Percentiles rank a stretch among this genome's conserved stretches.
phyloP scores from a whole-genome alignment of 2,888 invertebrate species.

The Melipona bicolor region DNA sequence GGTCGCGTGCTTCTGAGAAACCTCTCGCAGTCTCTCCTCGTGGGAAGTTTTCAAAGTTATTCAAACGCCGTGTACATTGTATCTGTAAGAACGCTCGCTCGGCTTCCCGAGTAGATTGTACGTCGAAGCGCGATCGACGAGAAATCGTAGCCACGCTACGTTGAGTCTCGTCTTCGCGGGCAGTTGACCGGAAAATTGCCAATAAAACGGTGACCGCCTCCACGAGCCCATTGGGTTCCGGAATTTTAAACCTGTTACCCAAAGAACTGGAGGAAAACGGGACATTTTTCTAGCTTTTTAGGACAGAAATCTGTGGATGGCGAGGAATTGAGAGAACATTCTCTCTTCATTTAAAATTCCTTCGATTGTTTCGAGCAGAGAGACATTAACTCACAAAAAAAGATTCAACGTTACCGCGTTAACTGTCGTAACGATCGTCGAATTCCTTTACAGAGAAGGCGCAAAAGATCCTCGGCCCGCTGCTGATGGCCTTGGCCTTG shows the following conservation, averaged over 20 bases:
- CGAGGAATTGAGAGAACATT: neutral
- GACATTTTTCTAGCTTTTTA: neutral
- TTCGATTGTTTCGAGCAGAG: neutral
- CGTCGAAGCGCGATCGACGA: conserved; percentile 23
- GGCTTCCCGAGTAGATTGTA: neutral
- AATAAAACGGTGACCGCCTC: conserved; percentile 2
- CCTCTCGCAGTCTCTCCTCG: neutral
- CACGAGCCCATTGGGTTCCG: too few species aligned
- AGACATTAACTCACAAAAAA: neutral
- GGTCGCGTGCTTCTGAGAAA: neutral
- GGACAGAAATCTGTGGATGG: neutral
- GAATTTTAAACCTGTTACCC: neutral
- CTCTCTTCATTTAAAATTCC: neutral
- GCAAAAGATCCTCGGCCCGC: conserved; percentile 90
- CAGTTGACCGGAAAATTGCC: conserved; percentile 38
- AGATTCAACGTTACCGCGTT: neutral
- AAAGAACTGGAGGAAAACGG: too few species aligned
- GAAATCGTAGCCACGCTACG: conserved; percentile 38
- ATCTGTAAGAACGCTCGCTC: neutral
- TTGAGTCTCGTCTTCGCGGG: neutral
- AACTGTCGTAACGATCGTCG: neutral
- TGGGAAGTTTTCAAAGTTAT: conserved; percentile 24
- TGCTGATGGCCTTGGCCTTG: conserved; percentile 90
- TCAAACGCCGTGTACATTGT: neutral
- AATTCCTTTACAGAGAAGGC: conserved; percentile 86